These are phyloP conservation scores for Bufo bufo DNA, from an alignment of 2,113 vertebrate genomes.

Conservation along the genomic window DNA sequence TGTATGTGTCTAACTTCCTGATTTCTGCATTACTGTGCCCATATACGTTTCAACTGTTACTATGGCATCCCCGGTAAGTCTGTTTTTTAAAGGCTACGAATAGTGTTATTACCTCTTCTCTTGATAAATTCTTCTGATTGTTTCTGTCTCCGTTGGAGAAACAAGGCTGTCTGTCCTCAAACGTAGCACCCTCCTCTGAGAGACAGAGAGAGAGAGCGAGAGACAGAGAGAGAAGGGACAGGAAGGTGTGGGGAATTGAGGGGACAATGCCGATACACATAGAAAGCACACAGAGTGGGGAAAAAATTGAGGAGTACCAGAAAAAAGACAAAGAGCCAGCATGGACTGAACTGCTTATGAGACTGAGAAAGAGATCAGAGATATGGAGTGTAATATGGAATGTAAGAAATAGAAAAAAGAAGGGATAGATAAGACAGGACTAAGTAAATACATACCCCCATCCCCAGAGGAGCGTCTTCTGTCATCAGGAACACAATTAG, in stretches of 20 bases:
- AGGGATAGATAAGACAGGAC: slow-evolving; percentile 12
- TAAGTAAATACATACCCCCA: slow-evolving; percentile 62
- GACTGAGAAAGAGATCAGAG: neutral
- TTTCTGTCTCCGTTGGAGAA: slow-evolving; percentile 55
- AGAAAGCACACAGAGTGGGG: slow-evolving; percentile 6
- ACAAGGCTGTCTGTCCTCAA: slow-evolving; percentile 57
- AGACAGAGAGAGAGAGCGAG: slow-evolving; percentile 54
- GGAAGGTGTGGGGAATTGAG: slow-evolving; percentile 51
- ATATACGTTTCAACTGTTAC: neutral
- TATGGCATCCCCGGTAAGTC: neutral
- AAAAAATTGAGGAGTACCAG: slow-evolving; percentile 16
- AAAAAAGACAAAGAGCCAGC: neutral
- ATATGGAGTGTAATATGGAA: slow-evolving; percentile 30
- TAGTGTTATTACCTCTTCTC: slow-evolving; percentile 61
- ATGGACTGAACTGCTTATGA: slow-evolving; percentile 38
- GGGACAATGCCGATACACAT: slow-evolving; percentile 31
- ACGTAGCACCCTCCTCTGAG: slow-evolving; percentile 59
- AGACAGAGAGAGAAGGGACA: slow-evolving; percentile 33
- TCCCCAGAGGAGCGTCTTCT: slow-evolving; percentile 68
- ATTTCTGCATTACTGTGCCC: neutral
- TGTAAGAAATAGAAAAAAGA: slow-evolving; percentile 22
- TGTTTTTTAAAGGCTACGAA: slow-evolving; percentile 15
- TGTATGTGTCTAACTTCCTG: neutral
- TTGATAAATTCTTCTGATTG: slow-evolving; percentile 61
- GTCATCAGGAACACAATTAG: slow-evolving; percentile 63